Evolutionary conservation across 1,140 invertebrate species (phyloP).

Genomic region (Coenobita brevimanus): DNA sequence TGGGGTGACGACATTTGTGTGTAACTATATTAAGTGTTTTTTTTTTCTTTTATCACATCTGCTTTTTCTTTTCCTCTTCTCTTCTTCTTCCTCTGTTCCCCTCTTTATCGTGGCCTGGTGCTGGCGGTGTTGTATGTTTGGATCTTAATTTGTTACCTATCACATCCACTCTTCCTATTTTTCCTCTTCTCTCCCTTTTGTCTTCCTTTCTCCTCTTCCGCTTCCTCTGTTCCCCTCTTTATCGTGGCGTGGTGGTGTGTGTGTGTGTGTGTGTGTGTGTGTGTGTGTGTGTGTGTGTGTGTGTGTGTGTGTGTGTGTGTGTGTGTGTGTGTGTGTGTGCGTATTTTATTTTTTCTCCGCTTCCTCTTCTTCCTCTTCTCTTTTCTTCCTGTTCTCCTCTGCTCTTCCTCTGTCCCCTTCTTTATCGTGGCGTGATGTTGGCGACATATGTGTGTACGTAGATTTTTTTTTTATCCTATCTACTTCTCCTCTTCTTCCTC

Average conservation of each 20-base stretch:
- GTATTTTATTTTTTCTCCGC: neutral
- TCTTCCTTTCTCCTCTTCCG: neutral
- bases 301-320: conserved; percentile 1
- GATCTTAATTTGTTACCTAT: neutral
- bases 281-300: conserved; percentile 1
- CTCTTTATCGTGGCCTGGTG: neutral
- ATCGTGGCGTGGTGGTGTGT: neutral
- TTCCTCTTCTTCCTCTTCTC: neutral
- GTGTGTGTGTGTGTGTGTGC: conserved; percentile 10
- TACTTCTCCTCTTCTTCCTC: neutral
- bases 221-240: neutral
- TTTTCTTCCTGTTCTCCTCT: too few species aligned
- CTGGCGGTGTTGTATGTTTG: neutral
- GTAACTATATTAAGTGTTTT: too few species aligned
- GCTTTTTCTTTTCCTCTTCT: neutral
- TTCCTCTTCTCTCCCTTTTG: neutral
- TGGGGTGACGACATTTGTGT: too few species aligned
- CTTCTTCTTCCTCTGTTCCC: neutral
- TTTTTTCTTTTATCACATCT: too few species aligned
- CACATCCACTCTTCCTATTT: neutral
- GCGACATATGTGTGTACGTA: neutral
- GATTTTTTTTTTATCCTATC: neutral
- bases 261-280: conserved; percentile 39
- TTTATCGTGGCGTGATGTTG: neutral
- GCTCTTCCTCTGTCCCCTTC: too few species aligned